These are phyloP conservation scores for Lissonota sp. DNA, from an alignment of 2,888 invertebrate species.

Conservation along the genomic window DNA sequence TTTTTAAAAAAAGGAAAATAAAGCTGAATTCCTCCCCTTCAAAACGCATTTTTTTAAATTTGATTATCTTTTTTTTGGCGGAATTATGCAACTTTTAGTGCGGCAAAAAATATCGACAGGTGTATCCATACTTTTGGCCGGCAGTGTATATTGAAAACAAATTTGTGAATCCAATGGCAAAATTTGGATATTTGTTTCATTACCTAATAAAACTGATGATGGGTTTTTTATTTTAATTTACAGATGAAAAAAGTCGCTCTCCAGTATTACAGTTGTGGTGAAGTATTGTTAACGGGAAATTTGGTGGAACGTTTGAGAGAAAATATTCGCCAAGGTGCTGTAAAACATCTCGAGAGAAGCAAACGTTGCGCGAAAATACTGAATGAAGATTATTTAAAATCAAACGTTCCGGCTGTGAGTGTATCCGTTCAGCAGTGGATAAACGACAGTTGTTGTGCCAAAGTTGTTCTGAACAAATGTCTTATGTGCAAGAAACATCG, in stretches of 20 bases:
- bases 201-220: too few relatives aligned
- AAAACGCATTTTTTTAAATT: too few relatives aligned
- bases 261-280: constrained; percentile 89
- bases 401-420: constrained; percentile 67
- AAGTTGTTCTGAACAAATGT: constrained; percentile 79
- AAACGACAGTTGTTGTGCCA: constrained; percentile 79
- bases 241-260: constrained; percentile 90
- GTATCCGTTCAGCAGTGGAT: constrained; percentile 77
- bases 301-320: constrained; percentile 84
- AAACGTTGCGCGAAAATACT: constrained; percentile 72
- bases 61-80: too few relatives aligned
- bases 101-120: too few relatives aligned
- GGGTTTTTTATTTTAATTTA: constrained; percentile 68
- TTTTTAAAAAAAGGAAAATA: too few relatives aligned
- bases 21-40: too few relatives aligned
- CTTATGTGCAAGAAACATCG: constrained; percentile 71
- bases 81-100: too few relatives aligned
- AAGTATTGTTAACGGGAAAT: constrained; percentile 84
- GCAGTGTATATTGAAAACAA: too few relatives aligned
- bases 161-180: too few relatives aligned
- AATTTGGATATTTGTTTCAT: too few relatives aligned
- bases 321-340: constrained; percentile 70
- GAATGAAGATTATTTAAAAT: constrained; percentile 61
- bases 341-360: constrained; percentile 67
- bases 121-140: too few relatives aligned